These are phyloP conservation scores for Hedychridium roseum DNA, from an alignment of 2,888 invertebrate species.

Conservation along the genomic window DNA sequence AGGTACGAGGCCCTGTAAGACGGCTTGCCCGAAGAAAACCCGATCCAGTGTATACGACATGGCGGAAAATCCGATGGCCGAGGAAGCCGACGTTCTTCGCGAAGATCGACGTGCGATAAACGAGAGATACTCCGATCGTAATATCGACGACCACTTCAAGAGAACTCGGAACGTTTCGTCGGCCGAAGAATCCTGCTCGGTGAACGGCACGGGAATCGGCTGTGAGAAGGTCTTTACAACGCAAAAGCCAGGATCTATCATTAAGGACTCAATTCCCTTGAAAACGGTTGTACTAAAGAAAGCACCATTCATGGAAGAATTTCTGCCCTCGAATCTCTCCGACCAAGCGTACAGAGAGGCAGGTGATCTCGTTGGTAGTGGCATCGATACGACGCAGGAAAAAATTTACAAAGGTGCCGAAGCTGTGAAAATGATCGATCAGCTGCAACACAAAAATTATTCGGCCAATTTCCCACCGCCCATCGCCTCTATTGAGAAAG, in stretches of 20 bases:
- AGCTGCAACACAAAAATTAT: conserved; percentile 9
- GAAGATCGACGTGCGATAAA: conserved; percentile 24
- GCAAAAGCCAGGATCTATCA: conserved; percentile 43
- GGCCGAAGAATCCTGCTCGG: conserved; percentile 7
- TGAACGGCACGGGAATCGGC: no score
- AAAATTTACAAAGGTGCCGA: conserved; percentile 41
- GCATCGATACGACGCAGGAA: conserved; percentile 39
- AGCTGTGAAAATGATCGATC: conserved; percentile 30
- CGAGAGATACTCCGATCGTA: conserved; percentile 43
- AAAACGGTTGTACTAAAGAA: conserved; percentile 35
- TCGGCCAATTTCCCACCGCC: neutral
- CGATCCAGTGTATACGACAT: conserved; percentile 17
- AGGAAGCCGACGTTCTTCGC: conserved; percentile 10
- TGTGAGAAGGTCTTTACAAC: no score
- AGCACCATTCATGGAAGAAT: conserved; percentile 40
- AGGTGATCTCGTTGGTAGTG: conserved; percentile 40
- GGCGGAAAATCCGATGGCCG: neutral
- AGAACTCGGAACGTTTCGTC: conserved; percentile 14
- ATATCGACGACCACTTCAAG: conserved; percentile 37
- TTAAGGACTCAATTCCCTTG: conserved; percentile 38
- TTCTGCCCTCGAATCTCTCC: conserved; percentile 42
- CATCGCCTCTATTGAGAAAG: no score
- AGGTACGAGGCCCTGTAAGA: conserved; percentile 43
- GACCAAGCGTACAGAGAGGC: conserved; percentile 46
- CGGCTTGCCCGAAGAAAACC: conserved; percentile 34